A percentile compares a stretch with the other conserved stretches of the same genome.
Conservation (phyloP, 2,113 vertebrate species). For the Apteryx owenii region DNA sequence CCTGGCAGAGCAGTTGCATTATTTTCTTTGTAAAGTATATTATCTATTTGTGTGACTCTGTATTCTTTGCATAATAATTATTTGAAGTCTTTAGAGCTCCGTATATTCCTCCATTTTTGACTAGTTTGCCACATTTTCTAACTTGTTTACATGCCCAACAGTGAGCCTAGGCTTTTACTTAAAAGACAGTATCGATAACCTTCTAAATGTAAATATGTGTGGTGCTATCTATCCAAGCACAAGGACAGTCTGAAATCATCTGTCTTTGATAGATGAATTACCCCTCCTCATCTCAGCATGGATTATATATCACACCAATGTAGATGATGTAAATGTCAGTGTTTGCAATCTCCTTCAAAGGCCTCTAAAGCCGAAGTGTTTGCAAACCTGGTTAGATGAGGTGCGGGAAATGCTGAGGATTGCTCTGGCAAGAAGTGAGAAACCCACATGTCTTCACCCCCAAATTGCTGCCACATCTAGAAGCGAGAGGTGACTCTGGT, state of each 20-base stretch:
- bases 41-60: not conserved
- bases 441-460: not conserved
- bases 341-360: not conserved
- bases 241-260: not conserved
- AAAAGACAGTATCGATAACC: not conserved
- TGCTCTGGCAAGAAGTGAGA: not conserved
- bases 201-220: not conserved
- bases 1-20: not conserved
- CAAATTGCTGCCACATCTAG: accelerated
- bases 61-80: not conserved
- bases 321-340: not conserved
- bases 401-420: not conserved
- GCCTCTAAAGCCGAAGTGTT: not conserved
- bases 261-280: not conserved
- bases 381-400: not conserved
- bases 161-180: not conserved
- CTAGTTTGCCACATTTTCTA: not conserved
- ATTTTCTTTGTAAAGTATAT: not conserved
- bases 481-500: not conserved
- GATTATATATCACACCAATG: not conserved
- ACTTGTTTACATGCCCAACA: not conserved
- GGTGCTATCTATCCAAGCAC: not conserved
- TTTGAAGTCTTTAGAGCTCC: not conserved
- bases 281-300: not conserved
- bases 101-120: not conserved